These are phyloP conservation scores for Epizoanthus scotinus DNA, from an alignment of 92 coral and sea anemone genomes.

Conservation along the genomic window DNA sequence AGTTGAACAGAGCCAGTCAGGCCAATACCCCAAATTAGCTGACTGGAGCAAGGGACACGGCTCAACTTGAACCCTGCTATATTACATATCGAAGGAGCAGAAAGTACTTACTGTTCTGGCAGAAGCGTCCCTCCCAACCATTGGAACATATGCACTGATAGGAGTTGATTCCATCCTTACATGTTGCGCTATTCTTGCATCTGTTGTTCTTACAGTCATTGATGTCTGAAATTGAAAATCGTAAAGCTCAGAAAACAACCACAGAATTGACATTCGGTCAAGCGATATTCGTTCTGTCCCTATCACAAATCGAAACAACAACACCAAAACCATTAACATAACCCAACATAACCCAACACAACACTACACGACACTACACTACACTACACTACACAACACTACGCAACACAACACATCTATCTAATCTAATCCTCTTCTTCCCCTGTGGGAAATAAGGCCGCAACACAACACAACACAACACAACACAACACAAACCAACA, in stretches of 20 bases:
- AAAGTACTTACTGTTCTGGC: conserved; percentile 63
- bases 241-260: too few species aligned
- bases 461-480: neutral
- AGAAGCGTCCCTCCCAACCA: conserved; percentile 90
- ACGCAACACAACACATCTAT: neutral
- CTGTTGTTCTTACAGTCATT: conserved; percentile 71
- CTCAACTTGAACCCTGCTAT: neutral
- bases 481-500: neutral
- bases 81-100: neutral
- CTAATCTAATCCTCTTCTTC: too few species aligned
- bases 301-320: neutral
- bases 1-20: neutral
- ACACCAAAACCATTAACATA: neutral
- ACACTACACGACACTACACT: too few species aligned
- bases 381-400: neutral
- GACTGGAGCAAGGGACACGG: neutral
- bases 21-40: neutral
- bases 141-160: conserved; percentile 76
- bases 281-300: too few species aligned
- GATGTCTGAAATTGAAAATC: conserved; percentile 52
- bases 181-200: conserved; percentile 84
- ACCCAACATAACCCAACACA: neutral
- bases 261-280: too few species aligned
- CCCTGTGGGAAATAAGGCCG: too few species aligned
- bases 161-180: conserved; percentile 73